Base-by-base conservation (phyloP, 2,797 vertebrate species). In the Lates japonicus region DNA sequence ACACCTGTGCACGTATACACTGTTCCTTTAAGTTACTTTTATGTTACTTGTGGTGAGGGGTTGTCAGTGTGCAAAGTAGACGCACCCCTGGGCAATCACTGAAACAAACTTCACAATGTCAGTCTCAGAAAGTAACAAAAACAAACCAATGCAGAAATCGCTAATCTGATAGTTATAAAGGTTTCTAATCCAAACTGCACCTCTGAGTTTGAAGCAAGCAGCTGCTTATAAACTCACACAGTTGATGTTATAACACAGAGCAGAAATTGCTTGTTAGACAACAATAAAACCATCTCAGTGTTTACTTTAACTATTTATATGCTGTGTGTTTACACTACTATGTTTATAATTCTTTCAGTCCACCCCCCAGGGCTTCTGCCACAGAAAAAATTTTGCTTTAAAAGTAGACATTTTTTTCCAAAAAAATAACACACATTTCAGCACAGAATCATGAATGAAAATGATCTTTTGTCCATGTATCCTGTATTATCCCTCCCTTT, bases 271-370 rank as follows among this genome's bases (percentile, higher is more conserved):
- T 64, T 13, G 25, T 12, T 19, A 31, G 44, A 70, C 7, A 72
- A 54, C 33, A 74, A 59, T 41, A 3, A 74, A 74, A 73, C n/a
- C 9, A 14, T 16, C 22, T 73, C 2, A 29, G 6, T n/a, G 58
- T 79, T 73, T 63, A 60, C n/a, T 54, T 58, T 61, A 11, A 25
- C 12, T 29, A 54, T 54, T 54, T 25, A 12, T 67, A 25, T 62
- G 48, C 5, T 5, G 44, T 69, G 17, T 71, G 64, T 68, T 65
- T 69, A 33, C 29, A 44, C 2, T 48, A 42, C 22, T 54, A 11
- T 66, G 20, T 65, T 80, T 63, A 60, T 67, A 54, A 33, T 49
- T 35, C 11, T 65, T 81, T 76, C 17, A 65, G 41, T 71, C 5
- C 49, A 48, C n/a, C n/a, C 37, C 11, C 2, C n/a, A 78, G 31